Evolutionary conservation across 2,113 vertebrate genomes (phyloP).

Genomic region (Cephalopholis sonnerati): DNA sequence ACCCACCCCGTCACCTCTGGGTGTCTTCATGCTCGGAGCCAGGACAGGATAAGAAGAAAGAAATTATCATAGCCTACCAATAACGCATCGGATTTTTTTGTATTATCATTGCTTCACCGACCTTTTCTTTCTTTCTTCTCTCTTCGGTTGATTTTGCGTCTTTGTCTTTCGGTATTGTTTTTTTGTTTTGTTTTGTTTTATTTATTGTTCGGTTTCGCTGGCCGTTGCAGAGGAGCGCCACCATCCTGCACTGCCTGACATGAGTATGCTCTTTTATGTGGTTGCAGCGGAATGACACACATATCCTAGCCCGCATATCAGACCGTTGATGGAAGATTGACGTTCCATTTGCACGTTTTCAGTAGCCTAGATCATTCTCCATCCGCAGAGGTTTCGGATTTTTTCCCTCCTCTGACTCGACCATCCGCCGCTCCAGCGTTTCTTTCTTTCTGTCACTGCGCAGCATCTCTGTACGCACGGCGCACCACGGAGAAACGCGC

Average conservation of each 20-base stretch:
- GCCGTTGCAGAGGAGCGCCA: slow-evolving; percentile 78
- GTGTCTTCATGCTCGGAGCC: slow-evolving; percentile 71
- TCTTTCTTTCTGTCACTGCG: slow-evolving; percentile 59
- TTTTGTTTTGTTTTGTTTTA: slow-evolving; percentile 54
- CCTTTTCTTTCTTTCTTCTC: slow-evolving; percentile 28
- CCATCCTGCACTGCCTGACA: slow-evolving; percentile 75
- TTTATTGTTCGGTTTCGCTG: slow-evolving; percentile 61
- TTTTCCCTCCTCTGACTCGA: slow-evolving; percentile 44
- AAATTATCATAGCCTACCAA: background rate
- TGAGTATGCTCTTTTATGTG: slow-evolving; percentile 67
- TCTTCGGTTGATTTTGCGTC: slow-evolving; percentile 59
- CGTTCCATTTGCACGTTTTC: slow-evolving; percentile 55
- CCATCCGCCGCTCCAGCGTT: slow-evolving; percentile 50
- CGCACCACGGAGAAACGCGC: slow-evolving; percentile 68
- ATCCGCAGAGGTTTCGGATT: slow-evolving; percentile 55
- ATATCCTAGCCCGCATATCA: slow-evolving; percentile 60
- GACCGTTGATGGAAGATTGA: slow-evolving; percentile 75
- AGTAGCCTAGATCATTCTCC: slow-evolving; percentile 48
- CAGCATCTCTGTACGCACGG: slow-evolving; percentile 75
- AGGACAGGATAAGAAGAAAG: slow-evolving; percentile 64
- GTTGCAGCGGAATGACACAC: slow-evolving; percentile 79
- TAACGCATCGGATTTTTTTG: slow-evolving; percentile 56
- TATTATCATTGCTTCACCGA: slow-evolving; percentile 47
- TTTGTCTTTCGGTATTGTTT: slow-evolving; percentile 56
- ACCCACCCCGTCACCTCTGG: slow-evolving; percentile 58